Percentiles rank a stretch among this genome's conserved stretches.
Conservation (phyloP, 2,888 invertebrate genomes). For the Brachypterus glaber region DNA sequence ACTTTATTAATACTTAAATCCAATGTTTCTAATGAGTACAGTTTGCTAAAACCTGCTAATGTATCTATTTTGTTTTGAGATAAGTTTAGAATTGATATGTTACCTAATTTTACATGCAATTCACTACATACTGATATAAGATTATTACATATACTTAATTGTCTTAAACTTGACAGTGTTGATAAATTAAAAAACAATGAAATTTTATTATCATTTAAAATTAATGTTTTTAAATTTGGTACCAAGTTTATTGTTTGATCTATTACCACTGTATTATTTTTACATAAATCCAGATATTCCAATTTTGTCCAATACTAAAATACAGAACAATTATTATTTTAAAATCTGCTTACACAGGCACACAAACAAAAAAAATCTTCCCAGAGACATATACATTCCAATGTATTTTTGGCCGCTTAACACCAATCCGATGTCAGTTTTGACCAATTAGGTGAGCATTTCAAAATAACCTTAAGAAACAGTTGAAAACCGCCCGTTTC, state of each 20-base stretch:
- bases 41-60: constrained; percentile 63
- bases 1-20: constrained; percentile 83
- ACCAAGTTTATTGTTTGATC: constrained; percentile 73
- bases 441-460: too few species aligned
- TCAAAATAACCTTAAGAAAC: too few species aligned
- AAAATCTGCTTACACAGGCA: too few species aligned
- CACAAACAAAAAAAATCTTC: too few species aligned
- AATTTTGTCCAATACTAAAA: constrained; percentile 62
- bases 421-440: too few species aligned
- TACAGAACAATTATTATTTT: constrained; percentile 13
- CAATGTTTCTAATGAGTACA: constrained; percentile 77
- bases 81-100: constrained; percentile 75
- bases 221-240: constrained; percentile 60
- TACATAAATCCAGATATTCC: constrained; percentile 63
- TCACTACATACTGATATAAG: constrained; percentile 60
- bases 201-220: constrained; percentile 71
- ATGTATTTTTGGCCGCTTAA: too few species aligned
- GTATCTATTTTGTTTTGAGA: constrained; percentile 73
- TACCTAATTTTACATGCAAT: constrained; percentile 79
- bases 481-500: too few species aligned
- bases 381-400: too few species aligned
- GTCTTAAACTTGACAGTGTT: constrained; percentile 63
- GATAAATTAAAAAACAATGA: constrained; percentile 66
- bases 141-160: constrained; percentile 74
- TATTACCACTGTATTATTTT: constrained; percentile 66